Evolutionary conservation across 2,797 vertebrate species (phyloP).

Genomic region (Parauchenoglanis ngamensis): DNA sequence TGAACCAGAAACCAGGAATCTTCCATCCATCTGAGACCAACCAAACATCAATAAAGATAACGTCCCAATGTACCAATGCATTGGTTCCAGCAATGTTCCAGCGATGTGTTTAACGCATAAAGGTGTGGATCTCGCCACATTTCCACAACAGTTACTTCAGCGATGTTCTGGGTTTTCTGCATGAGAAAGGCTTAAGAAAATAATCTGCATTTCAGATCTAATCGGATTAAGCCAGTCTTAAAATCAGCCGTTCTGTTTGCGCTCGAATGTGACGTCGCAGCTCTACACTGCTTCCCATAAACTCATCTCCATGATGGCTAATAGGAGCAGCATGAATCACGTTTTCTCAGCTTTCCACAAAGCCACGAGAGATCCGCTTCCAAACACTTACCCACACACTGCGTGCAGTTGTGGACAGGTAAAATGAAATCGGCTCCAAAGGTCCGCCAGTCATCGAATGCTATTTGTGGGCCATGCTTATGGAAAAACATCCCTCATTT

Average conservation of each 20-base stretch:
- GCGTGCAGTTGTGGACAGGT: background rate
- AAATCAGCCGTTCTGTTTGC: background rate
- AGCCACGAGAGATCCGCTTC: background rate
- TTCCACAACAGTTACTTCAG: background rate
- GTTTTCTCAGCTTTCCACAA: background rate
- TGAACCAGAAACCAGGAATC: background rate
- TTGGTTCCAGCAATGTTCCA: background rate
- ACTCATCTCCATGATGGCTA: background rate
- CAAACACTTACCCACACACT: conserved; percentile 2
- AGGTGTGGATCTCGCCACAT: background rate
- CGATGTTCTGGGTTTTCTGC: background rate
- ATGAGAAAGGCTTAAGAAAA: background rate
- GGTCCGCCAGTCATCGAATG: background rate
- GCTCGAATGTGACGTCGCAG: background rate
- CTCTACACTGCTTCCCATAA: background rate
- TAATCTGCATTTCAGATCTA: background rate
- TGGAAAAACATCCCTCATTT: conserved; percentile 31
- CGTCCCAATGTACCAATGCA: too few species aligned
- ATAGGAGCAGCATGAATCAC: background rate
- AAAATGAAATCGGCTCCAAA: background rate
- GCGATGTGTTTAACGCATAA: background rate
- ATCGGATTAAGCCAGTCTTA: background rate
- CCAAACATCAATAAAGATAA: too few species aligned
- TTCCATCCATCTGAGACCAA: background rate
- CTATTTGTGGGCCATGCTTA: conserved; percentile 37